Evolutionary conservation across 1,140 invertebrate species (phyloP), one percentile per base, ranked within the genome.

Genomic region (Ips typographus): DNA sequence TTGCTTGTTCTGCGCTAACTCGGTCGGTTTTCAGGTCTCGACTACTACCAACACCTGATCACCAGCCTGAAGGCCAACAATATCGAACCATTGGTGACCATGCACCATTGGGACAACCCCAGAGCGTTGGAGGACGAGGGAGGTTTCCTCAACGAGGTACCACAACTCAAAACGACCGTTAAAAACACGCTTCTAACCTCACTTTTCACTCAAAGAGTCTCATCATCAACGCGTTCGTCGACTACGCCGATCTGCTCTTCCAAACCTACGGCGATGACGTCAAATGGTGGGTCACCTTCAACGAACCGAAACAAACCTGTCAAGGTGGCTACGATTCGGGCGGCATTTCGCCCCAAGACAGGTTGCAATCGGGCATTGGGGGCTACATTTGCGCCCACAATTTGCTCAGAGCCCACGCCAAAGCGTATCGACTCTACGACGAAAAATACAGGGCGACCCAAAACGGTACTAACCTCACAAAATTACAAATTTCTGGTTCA

Each of bases 91-190:
- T 86, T 88, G 83, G 87, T 89, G 0, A 90, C 88, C 0, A 84
- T 90, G 39, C 90, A 89, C 73, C 88, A 90, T 71, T 91, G 88
- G 88, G 90, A 90, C 66, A 77, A 89, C 44, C 90, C 89, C 0
- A 84, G 87, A 68, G 79, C 80, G 22, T 68, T 90, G 2, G 87
- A 89, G 75, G 85, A 88, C 60, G 71, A 68, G 53, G 66, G 58
- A 3, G 58, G 66, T 1, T 68, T 68, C 43, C 44, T 68, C 42
- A 68, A 61, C 43, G 59, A 52, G 40, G 58, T 22, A 22, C 22
- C 22, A 22, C 22, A 22, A 22, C 22, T 22, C 22, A 22, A 22
- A 22, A 22, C 22, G 22, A 22, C 22, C n/a, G n/a, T n/a, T n/a
- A 22, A 22, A 22, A 22, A 22, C 22, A 22, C 22, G 22, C 22